Base-by-base conservation (phyloP, 2,797 vertebrate genomes). In the Gadopsis marmoratus region DNA sequence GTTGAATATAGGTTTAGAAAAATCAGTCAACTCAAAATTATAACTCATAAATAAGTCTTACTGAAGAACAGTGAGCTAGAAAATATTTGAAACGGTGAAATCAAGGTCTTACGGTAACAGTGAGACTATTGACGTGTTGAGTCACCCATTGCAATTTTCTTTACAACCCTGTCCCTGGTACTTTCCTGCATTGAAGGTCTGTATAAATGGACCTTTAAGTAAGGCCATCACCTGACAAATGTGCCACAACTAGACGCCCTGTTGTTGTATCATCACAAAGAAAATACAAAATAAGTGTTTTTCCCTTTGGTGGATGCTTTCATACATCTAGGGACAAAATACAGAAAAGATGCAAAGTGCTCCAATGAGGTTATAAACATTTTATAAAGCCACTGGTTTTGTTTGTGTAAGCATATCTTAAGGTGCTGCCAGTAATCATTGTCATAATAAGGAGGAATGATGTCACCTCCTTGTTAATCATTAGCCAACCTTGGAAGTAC, bases 381-480 rank as follows among this genome's bases (percentile, higher is more conserved):
- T 50, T 47, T 21, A 47, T 58, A 26, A 71, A 67, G 58, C 41
- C 31, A 7, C 2, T 53, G 17, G 21, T 75, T 77, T 71, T 17
- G 21, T 50, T 75, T 67, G 31, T 45, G 41, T 53, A 56, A 73
- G 76, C 75, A 54, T 73, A 74, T 77, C 67, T 72, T 29, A 19
- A 82, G 65, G 56, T 74, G 66, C 62, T 70, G 70, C 29, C 50
- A 37, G 67, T 88, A 75, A 85, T 87, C 31, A 50, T 37, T 64
- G 39, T 81, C 76, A 79, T 83, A 56, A 89, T 66, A 75, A 67
- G 39, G 41, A 71, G 82, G 5, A 64, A 71, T 86, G 83, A 90
- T 88, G 82, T 89, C 87, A 91, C 39, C 56, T 79, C 17, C 39
- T 55, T 61, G 86, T 91, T 87, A 91, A 88, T 88, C 59, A 91